These are phyloP conservation scores for Theristicus caerulescens DNA, from an alignment of 2,113 vertebrate species.

Conservation along the genomic window DNA sequence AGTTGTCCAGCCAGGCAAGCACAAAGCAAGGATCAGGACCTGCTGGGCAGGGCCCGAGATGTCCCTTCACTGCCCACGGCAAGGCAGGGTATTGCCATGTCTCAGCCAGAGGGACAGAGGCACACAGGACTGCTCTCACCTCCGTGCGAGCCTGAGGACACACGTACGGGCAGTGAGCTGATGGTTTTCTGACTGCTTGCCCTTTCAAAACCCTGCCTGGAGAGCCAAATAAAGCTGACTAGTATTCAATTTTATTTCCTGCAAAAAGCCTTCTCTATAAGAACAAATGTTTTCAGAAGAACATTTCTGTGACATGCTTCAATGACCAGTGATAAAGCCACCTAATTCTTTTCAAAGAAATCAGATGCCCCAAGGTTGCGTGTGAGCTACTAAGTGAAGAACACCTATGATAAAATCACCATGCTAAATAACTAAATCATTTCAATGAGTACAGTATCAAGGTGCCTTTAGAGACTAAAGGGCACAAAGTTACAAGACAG, in stretches of 20 bases:
- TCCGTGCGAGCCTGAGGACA: background rate
- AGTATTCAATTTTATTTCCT: background rate
- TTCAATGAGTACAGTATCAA: background rate
- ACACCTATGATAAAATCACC: background rate
- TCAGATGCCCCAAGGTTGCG: background rate
- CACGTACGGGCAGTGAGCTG: accelerated
- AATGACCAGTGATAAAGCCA: background rate
- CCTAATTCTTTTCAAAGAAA: background rate
- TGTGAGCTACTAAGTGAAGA: background rate
- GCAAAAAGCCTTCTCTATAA: background rate
- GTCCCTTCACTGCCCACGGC: background rate
- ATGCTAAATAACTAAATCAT: background rate
- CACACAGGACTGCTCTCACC: background rate
- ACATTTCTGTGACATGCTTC: background rate
- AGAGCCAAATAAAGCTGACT: background rate
- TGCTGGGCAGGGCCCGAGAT: background rate
- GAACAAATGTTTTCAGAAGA: background rate
- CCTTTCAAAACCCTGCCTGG: background rate
- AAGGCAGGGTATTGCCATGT: background rate
- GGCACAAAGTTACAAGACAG: background rate
- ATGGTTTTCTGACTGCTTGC: background rate
- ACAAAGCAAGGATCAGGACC: background rate
- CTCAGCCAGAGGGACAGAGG: background rate
- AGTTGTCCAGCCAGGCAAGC: background rate
- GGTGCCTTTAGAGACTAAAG: background rate